phyloP scores from a whole-genome alignment of 35 echinoderm and acorn worm genomes.

The Strongylocentrotus purpuratus region DNA sequence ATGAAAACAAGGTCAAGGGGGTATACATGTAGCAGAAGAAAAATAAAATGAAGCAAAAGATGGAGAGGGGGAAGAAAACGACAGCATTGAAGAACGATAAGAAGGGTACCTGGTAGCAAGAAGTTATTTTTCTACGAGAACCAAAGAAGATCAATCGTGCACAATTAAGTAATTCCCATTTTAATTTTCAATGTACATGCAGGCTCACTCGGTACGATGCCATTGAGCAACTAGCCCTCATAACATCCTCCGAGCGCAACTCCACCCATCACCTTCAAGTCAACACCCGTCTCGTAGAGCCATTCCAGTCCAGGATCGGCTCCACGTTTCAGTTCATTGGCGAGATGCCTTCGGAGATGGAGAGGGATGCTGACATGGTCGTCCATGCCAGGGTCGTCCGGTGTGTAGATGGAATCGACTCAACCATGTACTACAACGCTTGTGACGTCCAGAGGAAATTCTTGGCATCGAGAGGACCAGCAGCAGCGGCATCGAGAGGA shows the following conservation, averaged over 20 bases:
- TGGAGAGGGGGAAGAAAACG: too few species aligned
- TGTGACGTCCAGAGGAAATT: constrained; percentile 57
- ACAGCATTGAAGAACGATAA: too few species aligned
- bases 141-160: too few species aligned
- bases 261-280: constrained; percentile 30
- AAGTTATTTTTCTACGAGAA: too few species aligned
- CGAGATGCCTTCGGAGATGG: constrained; percentile 37
- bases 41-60: too few species aligned
- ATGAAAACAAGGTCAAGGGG: too few species aligned
- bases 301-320: constrained; percentile 47
- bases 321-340: constrained; percentile 67
- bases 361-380: constrained; percentile 1
- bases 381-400: constrained; percentile 56
- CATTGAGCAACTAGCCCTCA: constrained; percentile 28
- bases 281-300: constrained; percentile 56
- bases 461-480: not conserved
- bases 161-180: too few species aligned
- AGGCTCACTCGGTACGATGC: constrained; percentile 44
- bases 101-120: too few species aligned
- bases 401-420: constrained; percentile 57
- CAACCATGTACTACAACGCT: constrained; percentile 67
- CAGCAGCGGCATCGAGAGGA: too few species aligned
- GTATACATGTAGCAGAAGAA: too few species aligned
- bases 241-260: not conserved
- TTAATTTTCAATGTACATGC: not conserved